phyloP scores from a whole-genome alignment of 2,888 invertebrate species.

The Odontothrips loti region DNA sequence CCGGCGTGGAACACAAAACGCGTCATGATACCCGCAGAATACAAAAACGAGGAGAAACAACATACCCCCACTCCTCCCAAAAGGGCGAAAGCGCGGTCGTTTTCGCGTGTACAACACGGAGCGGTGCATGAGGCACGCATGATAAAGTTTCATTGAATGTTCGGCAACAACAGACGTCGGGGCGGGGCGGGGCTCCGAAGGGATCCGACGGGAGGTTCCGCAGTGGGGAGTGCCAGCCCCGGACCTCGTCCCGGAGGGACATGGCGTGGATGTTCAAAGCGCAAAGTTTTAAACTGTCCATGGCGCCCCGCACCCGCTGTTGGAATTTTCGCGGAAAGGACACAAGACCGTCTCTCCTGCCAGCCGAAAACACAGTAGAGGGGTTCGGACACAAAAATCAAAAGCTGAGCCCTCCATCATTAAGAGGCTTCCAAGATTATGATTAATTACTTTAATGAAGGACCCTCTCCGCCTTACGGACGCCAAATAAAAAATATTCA shows the following conservation, averaged over 20 bases:
- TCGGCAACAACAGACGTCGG: not conserved
- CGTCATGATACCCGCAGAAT: not conserved
- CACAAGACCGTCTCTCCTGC: not conserved
- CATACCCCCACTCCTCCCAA: not conserved
- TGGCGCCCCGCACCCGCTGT: not conserved
- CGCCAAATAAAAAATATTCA: not conserved
- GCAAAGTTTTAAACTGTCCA: not conserved
- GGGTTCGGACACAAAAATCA: not conserved
- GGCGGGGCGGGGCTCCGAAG: too few relatives aligned
- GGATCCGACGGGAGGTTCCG: too few relatives aligned
- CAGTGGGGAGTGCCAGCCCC: too few relatives aligned
- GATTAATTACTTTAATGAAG: constrained; percentile 6
- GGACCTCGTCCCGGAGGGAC: too few relatives aligned
- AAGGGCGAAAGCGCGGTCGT: not conserved
- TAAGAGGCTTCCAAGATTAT: not conserved
- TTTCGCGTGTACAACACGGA: not conserved
- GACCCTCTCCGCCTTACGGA: not conserved
- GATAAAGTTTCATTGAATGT: constrained; percentile 1
- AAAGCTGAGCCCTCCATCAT: not conserved
- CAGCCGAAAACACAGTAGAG: not conserved
- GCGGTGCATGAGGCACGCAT: not conserved
- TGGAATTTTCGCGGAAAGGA: not conserved
- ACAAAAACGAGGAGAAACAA: not conserved
- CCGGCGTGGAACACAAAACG: not conserved
- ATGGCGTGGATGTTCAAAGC: not conserved